Base-by-base conservation (phyloP, 37 sponge, comb jelly and placozoan species). In the Halisarca cf. caerulea region DNA sequence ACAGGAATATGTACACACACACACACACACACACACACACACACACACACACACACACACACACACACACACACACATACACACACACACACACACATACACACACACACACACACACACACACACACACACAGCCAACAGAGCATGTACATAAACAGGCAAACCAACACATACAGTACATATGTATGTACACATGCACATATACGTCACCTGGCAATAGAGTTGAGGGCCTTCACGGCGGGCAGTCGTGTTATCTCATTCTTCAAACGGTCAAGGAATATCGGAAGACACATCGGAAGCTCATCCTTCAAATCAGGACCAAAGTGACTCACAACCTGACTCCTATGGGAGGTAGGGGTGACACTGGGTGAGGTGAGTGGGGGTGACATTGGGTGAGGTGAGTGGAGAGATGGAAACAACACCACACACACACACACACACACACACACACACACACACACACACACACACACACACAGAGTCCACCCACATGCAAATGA, bases 191-290 rank as follows among this genome's bases (percentile, higher is more conserved):
- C 17, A 55, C 57, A 55, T 55, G 57, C 59, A 61, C 51, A 47
- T 11, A 47, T 11, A 47, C 51, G 51, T 47, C 58, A 98, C 95
- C 84, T 96, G 27, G 95, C 95, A 35, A 98, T 92, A 38, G 78
- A 88, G 79, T 86, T 92, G 61, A 98, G 43, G 25, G 95, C 93
- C 69, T 92, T 88, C 30, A 98, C 99, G 0, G 99, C 84, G n/a
- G 97, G 92, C 5, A 98, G 87, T 34, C 99, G 68, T 7, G 99
- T 98, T 62, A 96, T 98, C 79, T 98, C 99, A 68, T 98, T 98
- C 55, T 86, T 62, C 38, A 98, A 88, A 47, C 99, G 66, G 60
- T 92, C 95, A 58, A 98, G 87, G 77, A 96, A 96, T 47, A 98
- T 92, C 28, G 97, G 95, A 58, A 94, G 86, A 45, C 97, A 96